phyloP scores from a whole-genome alignment of 2,113 vertebrate species.

The Tauraco erythrolophus region DNA sequence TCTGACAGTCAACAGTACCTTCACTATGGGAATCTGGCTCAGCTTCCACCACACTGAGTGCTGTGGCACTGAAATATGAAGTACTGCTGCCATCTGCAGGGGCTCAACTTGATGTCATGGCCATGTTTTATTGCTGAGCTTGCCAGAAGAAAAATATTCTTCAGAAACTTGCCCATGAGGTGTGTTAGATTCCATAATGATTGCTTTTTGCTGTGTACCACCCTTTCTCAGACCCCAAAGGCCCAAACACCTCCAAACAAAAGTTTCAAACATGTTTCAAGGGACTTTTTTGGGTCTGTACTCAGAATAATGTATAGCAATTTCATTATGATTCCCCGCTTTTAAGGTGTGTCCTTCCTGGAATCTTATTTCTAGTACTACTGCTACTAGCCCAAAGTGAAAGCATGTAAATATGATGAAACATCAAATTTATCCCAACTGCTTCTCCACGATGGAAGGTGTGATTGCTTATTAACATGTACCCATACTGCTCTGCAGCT shows the following conservation, averaged over 20 bases:
- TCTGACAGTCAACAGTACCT: not conserved
- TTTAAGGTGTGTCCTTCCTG: not conserved
- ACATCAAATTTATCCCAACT: not conserved
- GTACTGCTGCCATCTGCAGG: constrained; percentile 84
- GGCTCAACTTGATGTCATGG: constrained; percentile 8
- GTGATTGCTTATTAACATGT: not conserved
- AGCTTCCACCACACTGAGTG: not conserved
- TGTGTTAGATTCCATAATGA: not conserved
- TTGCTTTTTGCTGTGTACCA: not conserved
- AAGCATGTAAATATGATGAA: not conserved
- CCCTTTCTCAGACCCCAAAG: not conserved
- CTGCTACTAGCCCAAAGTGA: not conserved
- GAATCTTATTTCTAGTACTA: not conserved
- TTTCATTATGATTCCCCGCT: not conserved
- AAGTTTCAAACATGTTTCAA: not conserved
- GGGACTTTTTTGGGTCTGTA: not conserved
- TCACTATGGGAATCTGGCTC: not conserved
- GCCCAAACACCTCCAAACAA: not conserved
- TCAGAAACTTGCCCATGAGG: not conserved
- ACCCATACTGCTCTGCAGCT: not conserved
- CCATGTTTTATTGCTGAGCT: not conserved
- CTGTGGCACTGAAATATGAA: constrained; percentile 70
- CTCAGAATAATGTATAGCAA: not conserved
- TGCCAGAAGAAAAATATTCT: not conserved
- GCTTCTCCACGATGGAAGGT: not conserved